Percentiles rank a stretch among this genome's conserved stretches.
Evolutionary conservation across 2,797 vertebrate species (phyloP).

Genomic region (Monodelphis domestica): DNA sequence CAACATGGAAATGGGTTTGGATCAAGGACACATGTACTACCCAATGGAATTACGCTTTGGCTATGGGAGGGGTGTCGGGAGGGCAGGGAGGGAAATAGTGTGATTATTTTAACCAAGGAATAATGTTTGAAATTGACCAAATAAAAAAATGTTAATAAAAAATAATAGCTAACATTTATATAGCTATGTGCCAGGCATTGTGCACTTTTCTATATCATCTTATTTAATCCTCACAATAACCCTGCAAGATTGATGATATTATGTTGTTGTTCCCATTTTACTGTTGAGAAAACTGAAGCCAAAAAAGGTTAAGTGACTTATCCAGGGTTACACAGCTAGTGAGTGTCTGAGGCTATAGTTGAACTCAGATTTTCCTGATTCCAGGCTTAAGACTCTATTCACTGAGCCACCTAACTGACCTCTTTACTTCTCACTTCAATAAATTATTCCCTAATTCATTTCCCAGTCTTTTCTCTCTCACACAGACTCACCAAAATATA

Average conservation of each 20-base stretch:
- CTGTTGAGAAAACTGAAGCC: not conserved
- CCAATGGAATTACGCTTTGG: too few relatives aligned
- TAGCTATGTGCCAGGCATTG: not conserved
- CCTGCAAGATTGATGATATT: not conserved
- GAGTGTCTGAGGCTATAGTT: not conserved
- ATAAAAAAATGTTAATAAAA: too few relatives aligned
- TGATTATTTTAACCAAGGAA: too few relatives aligned
- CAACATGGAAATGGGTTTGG: too few relatives aligned
- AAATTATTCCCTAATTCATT: not conserved
- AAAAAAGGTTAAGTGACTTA: not conserved
- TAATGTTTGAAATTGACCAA: too few relatives aligned
- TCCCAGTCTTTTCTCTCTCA: not conserved
- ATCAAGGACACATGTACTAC: too few relatives aligned
- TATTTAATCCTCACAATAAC: not conserved
- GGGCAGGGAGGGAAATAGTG: too few relatives aligned
- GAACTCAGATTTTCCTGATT: not conserved
- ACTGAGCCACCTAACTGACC: not conserved
- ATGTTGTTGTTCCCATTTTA: not conserved
- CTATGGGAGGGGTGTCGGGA: too few relatives aligned
- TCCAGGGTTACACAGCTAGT: not conserved
- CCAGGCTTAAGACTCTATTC: not conserved
- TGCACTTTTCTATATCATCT: not conserved
- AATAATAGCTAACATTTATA: not conserved
- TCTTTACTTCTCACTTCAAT: not conserved
- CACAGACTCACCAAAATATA: not conserved